phyloP scores from a whole-genome alignment of 2,797 vertebrate genomes.

The Epinephelus awoara region DNA sequence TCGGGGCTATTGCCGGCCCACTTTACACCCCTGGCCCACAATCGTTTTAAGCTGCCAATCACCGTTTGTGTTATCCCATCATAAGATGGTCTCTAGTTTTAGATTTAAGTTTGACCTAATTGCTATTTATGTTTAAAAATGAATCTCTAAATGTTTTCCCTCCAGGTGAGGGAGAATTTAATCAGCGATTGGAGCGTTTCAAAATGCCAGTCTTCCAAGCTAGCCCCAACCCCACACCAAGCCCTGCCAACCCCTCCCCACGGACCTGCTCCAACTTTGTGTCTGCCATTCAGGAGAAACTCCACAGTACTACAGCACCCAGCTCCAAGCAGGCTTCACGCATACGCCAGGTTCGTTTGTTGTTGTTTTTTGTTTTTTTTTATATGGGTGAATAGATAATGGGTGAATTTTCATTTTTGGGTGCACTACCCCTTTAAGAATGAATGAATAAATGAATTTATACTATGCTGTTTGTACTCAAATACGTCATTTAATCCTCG shows the following conservation, averaged over 20 bases:
- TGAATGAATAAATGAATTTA: background rate
- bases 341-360: conserved; percentile 81
- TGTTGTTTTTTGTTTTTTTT: too few relatives aligned
- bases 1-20: too few relatives aligned
- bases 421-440: background rate
- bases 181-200: conserved; percentile 80
- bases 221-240: conserved; percentile 17
- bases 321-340: conserved; percentile 79
- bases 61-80: too few relatives aligned
- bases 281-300: conserved; percentile 80
- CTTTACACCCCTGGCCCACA: too few relatives aligned
- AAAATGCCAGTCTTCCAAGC: conserved; percentile 52
- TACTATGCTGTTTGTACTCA: background rate
- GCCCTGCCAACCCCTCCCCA: conserved; percentile 25
- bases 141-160: background rate
- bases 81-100: background rate
- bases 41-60: too few relatives aligned
- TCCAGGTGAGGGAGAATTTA: conserved; percentile 80
- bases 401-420: too few relatives aligned
- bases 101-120: background rate
- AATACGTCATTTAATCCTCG: background rate
- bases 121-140: background rate
- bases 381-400: too few relatives aligned
- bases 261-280: conserved; percentile 73
- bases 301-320: conserved; percentile 69